Base-by-base conservation (phyloP, 1,140 invertebrate species). In the Luehdorfia chinensis region DNA sequence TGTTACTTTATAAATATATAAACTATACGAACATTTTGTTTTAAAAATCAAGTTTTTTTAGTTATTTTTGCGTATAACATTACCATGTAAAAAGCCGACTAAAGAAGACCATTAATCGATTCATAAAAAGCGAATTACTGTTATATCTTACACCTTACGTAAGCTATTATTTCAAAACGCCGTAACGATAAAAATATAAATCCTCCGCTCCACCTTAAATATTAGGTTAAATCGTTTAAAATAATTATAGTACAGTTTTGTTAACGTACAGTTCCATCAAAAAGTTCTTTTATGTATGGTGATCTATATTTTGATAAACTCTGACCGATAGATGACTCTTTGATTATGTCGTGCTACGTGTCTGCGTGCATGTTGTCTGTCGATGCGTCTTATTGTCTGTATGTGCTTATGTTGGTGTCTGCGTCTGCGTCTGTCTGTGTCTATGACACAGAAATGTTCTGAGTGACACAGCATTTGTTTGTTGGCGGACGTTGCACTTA, bases 141-240 rank as follows among this genome's bases (percentile, higher is more conserved):
- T 56, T 55, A 69, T 68, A 63, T 63, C 54, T 69, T 69, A 61
- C 68, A 76, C 63, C 56, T 75, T 72, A 58, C 53, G 47, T 56
- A 62, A 62, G 56, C 56, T 70, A 68, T 76, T 67, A 70, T 72
- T 74, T 72, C 56, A 72, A 59, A 55, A 63, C 50, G 49, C 49
- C 19, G 37, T 67, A 61, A 70, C 63, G 64, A 69, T 73, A 75
- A 81, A 78, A 76, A 77, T 70, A 70, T 66, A 50, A 57, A 73
- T 71, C 69, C 64, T 7, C 14, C 11, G 50, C 46, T 30, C 63
- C 64, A 55, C 66, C 62, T 78, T 66, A 77, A 75, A 79, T 81
- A 83, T 77, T 71, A 76, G 73, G 67, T 70, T 67, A 75, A 75
- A 79, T 59, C 75, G 75, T 78, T 83, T 83, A 83, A 78, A 79